Evolutionary conservation across 2,797 vertebrate genomes (phyloP).

Genomic region (Aselliscus stoliczkanus): DNA sequence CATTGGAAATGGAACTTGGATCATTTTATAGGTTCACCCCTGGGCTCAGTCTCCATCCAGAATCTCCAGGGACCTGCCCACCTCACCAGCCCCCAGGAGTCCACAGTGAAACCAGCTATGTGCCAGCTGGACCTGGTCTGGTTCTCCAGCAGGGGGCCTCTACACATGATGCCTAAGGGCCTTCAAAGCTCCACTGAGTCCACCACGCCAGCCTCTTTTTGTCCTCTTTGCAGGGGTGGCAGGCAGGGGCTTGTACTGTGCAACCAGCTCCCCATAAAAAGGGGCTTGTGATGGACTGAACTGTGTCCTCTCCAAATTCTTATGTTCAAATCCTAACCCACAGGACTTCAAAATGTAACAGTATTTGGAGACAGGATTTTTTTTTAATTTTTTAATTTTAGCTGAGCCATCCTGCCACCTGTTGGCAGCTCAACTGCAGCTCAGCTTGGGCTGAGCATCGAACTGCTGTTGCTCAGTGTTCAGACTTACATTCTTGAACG

Average conservation of each 20-base stretch:
- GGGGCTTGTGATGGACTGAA: background rate
- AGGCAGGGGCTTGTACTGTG: background rate
- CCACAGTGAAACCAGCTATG: background rate
- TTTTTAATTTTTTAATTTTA: too few species aligned
- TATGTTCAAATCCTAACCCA: background rate
- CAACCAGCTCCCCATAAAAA: background rate
- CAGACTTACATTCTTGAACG: too few species aligned
- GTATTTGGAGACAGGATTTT: background rate
- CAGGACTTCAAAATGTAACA: background rate
- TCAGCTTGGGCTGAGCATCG: too few species aligned
- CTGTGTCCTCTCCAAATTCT: background rate
- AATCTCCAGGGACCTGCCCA: background rate
- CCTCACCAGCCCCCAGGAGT: background rate
- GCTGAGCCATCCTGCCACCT: too few species aligned
- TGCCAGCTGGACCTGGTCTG: background rate
- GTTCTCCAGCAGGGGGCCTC: background rate
- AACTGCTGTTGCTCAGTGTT: too few species aligned
- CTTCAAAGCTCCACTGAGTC: background rate
- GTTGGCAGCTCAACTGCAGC: too few species aligned
- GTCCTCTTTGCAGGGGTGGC: background rate
- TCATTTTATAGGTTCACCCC: background rate
- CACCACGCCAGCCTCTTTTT: too few species aligned
- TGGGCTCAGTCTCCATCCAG: background rate
- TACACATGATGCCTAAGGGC: background rate
- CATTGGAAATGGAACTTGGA: background rate